These are phyloP conservation scores for Drosophila malerkotliana DNA, from an alignment of 1,140 invertebrate genomes.

Conservation along the genomic window DNA sequence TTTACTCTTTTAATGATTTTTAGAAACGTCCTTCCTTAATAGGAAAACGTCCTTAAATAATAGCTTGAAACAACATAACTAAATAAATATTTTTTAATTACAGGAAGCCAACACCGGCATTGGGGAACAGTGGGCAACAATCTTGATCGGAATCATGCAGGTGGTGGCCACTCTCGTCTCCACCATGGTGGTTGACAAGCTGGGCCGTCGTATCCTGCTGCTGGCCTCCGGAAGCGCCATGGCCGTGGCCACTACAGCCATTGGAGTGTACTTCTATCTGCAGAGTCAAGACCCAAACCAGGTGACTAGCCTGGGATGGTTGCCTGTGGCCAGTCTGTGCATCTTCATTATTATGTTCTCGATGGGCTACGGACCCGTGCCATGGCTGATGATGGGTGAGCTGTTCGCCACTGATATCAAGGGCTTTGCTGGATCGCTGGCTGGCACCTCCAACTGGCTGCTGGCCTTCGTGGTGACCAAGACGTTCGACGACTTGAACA, in stretches of 20 bases:
- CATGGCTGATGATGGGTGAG: slow-evolving; percentile 92
- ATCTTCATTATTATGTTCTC: slow-evolving; percentile 92
- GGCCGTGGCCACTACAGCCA: slow-evolving; percentile 86
- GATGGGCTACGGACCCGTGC: slow-evolving; percentile 91
- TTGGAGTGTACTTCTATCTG: slow-evolving; percentile 89
- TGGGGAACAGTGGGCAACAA: slow-evolving; percentile 86
- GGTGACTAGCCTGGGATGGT: slow-evolving; percentile 86
- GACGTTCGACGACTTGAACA: slow-evolving; percentile 88
- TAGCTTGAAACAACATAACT: background rate
- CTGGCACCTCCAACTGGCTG: slow-evolving; percentile 91
- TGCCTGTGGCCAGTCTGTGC: slow-evolving; percentile 89
- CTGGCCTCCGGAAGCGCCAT: slow-evolving; percentile 87
- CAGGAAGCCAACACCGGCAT: slow-evolving; percentile 86
- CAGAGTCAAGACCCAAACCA: slow-evolving; percentile 84
- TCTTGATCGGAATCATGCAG: slow-evolving; percentile 92
- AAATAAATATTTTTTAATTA: background rate
- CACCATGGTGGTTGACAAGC: slow-evolving; percentile 90
- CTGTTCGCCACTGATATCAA: slow-evolving; percentile 90
- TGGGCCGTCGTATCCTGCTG: slow-evolving; percentile 90
- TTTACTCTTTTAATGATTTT: too few relatives aligned
- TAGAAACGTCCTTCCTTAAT: too few relatives aligned
- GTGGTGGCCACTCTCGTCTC: slow-evolving; percentile 89
- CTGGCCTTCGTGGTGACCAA: slow-evolving; percentile 93
- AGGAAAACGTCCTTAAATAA: too few relatives aligned
- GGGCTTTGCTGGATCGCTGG: slow-evolving; percentile 89